Evolutionary conservation across 2,113 vertebrate species (phyloP), one percentile per base, ranked within the genome.

Genomic region (Cyprichromis sp.): DNA sequence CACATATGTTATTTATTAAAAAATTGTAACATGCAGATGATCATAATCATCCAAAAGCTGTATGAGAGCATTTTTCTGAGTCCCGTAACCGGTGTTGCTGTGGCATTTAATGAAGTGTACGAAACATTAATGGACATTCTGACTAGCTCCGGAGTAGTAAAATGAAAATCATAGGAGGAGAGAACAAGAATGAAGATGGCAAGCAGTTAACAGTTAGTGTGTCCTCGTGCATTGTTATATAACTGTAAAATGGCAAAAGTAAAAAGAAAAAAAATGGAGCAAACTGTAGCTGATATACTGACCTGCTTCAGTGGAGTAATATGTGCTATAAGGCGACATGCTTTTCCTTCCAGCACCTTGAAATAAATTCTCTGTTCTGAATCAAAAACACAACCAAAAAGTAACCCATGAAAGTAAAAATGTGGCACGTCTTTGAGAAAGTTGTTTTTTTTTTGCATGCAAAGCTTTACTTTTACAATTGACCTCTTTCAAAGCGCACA

Each of bases 21-120:
- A 68, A 78, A 17, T 31, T 50, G 26, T 52, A 78, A 78, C 45
- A 52, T 78, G 16, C 26, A 52, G 29, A 50, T 78, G 24, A 12
- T 73, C 68, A 45, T 13, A 50, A 78, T 47, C 16, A 50, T 78
- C 26, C 29, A 52, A 78, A 78, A 31, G 26, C 7, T 78, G 42
- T 50, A 31, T 31, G 9, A 50, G 26, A 50, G 71, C 16, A 50
- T 78, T 78, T 50, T 78, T 50, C 9, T n/a, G 45, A 31, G 45
- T 78, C 45, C 11, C 4, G 2, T 52, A 52, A 52, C 71, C 2
- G 5, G 45, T 78, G 17, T 31, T 52, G 45, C 73, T 52, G 45
- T 34, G 45, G 73, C n/a, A 52, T 78, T 9, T 78, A 50, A 78
- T 52, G 45, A 78, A 78, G 71, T 31, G 42, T 78, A 31, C 10